Evolutionary conservation across 2,888 invertebrate genomes (phyloP), one percentile per base, ranked within the genome.

Genomic region (Rhagium mordax): DNA sequence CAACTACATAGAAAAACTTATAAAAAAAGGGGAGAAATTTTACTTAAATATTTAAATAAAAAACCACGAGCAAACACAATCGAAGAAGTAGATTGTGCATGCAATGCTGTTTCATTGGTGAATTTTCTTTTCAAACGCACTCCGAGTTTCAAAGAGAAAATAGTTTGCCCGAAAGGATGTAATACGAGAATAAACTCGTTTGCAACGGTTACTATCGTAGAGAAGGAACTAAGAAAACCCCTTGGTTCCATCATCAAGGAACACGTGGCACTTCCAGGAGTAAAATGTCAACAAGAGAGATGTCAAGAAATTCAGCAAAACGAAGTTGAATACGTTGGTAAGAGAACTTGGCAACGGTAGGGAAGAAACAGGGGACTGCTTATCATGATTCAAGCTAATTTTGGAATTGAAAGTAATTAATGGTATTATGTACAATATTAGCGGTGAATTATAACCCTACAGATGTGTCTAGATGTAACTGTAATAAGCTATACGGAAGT

Each of bases 1-100:
- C 53, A 53, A 53, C 49, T 49, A 49, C 49, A 49, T 10, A 53
- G 1, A 53, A 53, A 3, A 53, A 53, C 53, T 53, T 53, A 53
- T 18, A 51, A 53, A 53, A 49, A 53, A 53, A 53, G 53, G 53
- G 53, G 53, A 18, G 53, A 7, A 53, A 20, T 53, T 53, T 10
- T 53, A 53, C 53, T 53, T 53, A 53, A 53, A 15, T 53, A 53
- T 53, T 53, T 53, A 53, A 53, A 53, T 7, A 53, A 53, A 53
- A 53, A 29, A 8, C 29, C 3, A 29, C 29, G 29, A 29, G 29
- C 29, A 29, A 29, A 29, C 7, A 29, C 29, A 29, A 29, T 29
- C 3, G 7, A 29, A 29, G 3, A 29, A 29, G 29, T 29, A 8
- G 29, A 29, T 4, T 29, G 29, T 29, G 29, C 29, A 29, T 29